These are phyloP conservation scores for Chironomus tepperi DNA, from an alignment of 1,140 invertebrate species.

Conservation along the genomic window DNA sequence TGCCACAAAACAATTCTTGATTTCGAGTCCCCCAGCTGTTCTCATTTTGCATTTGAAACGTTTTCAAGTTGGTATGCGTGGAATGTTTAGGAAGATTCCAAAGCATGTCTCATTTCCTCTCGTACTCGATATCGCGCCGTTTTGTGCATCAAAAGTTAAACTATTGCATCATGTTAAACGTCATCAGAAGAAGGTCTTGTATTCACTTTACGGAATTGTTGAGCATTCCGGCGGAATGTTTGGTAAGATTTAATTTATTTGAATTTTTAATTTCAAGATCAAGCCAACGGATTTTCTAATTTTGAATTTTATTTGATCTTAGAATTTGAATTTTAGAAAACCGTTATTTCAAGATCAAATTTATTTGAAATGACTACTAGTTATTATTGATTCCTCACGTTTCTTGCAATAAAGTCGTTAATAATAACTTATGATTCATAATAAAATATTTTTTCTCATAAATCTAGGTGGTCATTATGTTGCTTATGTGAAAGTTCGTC, in stretches of 20 bases:
- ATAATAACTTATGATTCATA: too few species aligned
- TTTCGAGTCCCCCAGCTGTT: constrained; percentile 83
- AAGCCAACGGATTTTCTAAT: too few species aligned
- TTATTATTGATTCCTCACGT: too few species aligned
- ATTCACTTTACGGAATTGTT: constrained; percentile 89
- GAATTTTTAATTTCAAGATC: too few species aligned
- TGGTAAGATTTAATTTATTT: constrained; percentile 72
- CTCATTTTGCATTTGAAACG: constrained; percentile 92
- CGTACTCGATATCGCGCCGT: constrained; percentile 80
- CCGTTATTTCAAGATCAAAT: too few species aligned
- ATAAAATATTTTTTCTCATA: neutral
- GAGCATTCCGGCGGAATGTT: constrained; percentile 85
- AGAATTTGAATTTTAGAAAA: too few species aligned
- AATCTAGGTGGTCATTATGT: constrained; percentile 25
- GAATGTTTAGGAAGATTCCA: constrained; percentile 65
- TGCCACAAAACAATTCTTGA: constrained; percentile 84
- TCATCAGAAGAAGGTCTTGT: constrained; percentile 63
- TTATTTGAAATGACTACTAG: too few species aligned
- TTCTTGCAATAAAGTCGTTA: too few species aligned
- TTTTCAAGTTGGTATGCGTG: constrained; percentile 58
- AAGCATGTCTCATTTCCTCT: constrained; percentile 82
- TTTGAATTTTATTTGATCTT: too few species aligned
- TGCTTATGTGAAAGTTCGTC: constrained; percentile 31
- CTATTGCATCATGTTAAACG: constrained; percentile 51
- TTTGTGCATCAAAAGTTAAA: constrained; percentile 71